phyloP scores from a whole-genome alignment of 2,113 vertebrate genomes.

The Pionites leucogaster region DNA sequence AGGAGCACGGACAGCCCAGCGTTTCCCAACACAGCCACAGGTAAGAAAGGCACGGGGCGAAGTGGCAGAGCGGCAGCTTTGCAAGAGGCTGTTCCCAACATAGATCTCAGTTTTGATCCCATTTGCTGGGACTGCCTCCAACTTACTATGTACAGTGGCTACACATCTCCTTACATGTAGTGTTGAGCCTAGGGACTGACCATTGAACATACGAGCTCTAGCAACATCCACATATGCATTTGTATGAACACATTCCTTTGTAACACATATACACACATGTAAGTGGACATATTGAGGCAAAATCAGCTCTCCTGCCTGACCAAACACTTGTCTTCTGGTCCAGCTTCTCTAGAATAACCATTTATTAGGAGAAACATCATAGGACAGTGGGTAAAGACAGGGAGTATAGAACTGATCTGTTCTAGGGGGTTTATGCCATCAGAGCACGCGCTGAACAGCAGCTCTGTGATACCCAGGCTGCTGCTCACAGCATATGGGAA shows the following conservation, averaged over 20 bases:
- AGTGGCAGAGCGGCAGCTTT: not conserved
- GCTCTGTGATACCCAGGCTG: not conserved
- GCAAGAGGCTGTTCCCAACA: not conserved
- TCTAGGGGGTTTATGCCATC: not conserved
- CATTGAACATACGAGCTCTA: not conserved
- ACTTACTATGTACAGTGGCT: fast-evolving
- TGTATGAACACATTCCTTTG: not conserved
- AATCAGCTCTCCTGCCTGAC: not conserved
- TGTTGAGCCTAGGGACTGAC: not conserved
- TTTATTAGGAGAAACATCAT: not conserved
- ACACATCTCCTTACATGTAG: not conserved
- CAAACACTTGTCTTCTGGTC: not conserved
- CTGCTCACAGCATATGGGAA: not conserved
- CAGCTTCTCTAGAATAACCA: not conserved
- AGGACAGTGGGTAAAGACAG: not conserved
- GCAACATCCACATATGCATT: not conserved
- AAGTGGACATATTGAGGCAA: not conserved
- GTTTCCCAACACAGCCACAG: conserved; percentile 69
- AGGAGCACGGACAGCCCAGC: conserved; percentile 79
- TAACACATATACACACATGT: not conserved
- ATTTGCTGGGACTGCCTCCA: not conserved
- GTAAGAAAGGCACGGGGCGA: conserved; percentile 30
- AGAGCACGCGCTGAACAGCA: not conserved
- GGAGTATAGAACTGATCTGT: not conserved
- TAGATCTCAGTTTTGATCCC: not conserved